Percentiles rank a stretch among this genome's conserved stretches.
These are phyloP conservation scores for Eueremaeus valkanovi DNA, from an alignment of 2,888 invertebrate genomes.

Conservation along the genomic window DNA sequence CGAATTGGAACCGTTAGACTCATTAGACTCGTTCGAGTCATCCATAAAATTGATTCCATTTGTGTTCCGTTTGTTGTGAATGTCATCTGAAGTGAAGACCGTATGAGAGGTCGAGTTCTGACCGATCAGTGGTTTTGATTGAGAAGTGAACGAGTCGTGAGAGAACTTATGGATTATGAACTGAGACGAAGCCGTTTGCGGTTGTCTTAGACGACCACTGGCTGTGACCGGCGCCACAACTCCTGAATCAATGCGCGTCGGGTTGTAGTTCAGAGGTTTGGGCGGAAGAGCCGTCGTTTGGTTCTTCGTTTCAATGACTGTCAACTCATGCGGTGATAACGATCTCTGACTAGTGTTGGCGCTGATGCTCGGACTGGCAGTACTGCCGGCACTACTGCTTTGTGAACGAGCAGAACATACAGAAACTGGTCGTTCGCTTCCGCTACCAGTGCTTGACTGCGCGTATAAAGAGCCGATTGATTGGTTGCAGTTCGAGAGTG, in stretches of 20 bases:
- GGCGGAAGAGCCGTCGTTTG: background rate
- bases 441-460: background rate
- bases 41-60: constrained; percentile 25
- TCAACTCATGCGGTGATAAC: background rate
- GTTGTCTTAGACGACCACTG: constrained; percentile 14
- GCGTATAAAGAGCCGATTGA: background rate
- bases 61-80: background rate
- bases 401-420: background rate
- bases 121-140: background rate
- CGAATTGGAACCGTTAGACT: background rate
- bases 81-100: background rate
- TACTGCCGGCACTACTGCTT: background rate
- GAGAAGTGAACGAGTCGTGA: constrained; percentile 7
- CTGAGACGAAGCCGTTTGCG: constrained; percentile 17
- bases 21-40: background rate
- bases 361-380: no score
- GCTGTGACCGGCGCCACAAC: background rate
- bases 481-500: background rate
- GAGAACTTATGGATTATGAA: constrained; percentile 24
- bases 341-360: background rate
- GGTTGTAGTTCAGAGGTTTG: background rate
- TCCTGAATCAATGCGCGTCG: background rate
- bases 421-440: constrained; percentile 4
- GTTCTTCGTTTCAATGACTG: background rate
- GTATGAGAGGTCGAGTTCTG: constrained; percentile 17